Evolutionary conservation across 37 sponge, comb jelly and placozoan genomes (phyloP).

Genomic region (Aplysina aerophoba): DNA sequence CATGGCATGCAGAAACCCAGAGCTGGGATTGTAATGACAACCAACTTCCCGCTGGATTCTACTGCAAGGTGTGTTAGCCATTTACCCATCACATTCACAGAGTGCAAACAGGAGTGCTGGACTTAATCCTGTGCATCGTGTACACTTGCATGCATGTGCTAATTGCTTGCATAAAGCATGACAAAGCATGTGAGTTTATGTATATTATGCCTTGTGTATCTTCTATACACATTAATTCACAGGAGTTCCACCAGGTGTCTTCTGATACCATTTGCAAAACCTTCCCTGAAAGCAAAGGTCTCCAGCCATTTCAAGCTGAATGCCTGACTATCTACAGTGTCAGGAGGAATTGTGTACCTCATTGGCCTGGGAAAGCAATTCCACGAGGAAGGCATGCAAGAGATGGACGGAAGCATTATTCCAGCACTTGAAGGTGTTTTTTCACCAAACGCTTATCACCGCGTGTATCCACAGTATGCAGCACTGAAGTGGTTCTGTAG

Average conservation of each 20-base stretch:
- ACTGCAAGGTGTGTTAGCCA: constrained; percentile 30
- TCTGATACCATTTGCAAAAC: constrained; percentile 15
- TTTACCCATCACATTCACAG: background rate
- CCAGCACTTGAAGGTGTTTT: constrained; percentile 2
- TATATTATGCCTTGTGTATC: background rate
- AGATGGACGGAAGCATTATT: constrained; percentile 22
- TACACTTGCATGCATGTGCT: background rate
- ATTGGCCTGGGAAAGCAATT: constrained; percentile 4
- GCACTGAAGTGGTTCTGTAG: constrained; percentile 30
- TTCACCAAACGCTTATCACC: background rate
- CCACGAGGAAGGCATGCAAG: constrained; percentile 8
- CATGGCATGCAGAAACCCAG: constrained; percentile 29
- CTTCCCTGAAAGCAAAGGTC: background rate
- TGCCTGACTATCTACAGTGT: background rate
- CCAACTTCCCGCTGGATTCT: constrained; percentile 17
- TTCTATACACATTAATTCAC: background rate
- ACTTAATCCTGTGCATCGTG: background rate
- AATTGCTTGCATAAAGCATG: background rate
- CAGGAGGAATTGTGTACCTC: constrained; percentile 7
- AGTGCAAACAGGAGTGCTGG: background rate
- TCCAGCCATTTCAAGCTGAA: too few relatives aligned
- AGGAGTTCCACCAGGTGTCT: constrained; percentile 27
- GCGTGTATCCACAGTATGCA: constrained; percentile 10
- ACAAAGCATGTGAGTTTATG: background rate
- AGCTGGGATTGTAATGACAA: constrained; percentile 12